phyloP scores from a whole-genome alignment of 2,888 invertebrate genomes.

The Eurytoma adleriae region DNA sequence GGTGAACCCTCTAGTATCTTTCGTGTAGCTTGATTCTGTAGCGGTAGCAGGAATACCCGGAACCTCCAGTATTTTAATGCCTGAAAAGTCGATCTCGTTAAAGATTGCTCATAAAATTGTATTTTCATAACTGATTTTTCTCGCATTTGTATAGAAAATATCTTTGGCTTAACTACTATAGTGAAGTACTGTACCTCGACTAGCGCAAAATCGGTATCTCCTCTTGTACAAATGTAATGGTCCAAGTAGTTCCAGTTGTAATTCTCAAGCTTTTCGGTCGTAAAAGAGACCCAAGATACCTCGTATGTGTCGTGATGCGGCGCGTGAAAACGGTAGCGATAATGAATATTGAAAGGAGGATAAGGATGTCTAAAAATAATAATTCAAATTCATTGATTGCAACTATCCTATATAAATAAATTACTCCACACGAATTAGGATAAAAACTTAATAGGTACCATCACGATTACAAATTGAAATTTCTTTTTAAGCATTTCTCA shows the following conservation, averaged over 20 bases:
- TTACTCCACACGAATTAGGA: too few species aligned
- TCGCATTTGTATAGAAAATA: too few species aligned
- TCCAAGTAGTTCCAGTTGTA: conserved; percentile 99
- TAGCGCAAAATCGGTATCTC: conserved; percentile 92
- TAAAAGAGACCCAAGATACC: conserved; percentile 95
- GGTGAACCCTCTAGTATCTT: conserved; percentile 85
- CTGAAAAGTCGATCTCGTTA: conserved; percentile 78
- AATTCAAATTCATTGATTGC: neutral
- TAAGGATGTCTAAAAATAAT: conserved; percentile 88
- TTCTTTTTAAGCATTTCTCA: too few species aligned
- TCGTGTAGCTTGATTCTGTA: conserved; percentile 87
- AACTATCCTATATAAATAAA: neutral
- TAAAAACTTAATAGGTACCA: too few species aligned
- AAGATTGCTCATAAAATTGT: too few species aligned
- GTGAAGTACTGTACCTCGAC: conserved; percentile 82
- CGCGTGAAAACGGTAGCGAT: conserved; percentile 93
- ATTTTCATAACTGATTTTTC: neutral
- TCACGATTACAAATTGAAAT: too few species aligned
- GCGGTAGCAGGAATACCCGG: conserved; percentile 91
- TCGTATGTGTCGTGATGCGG: conserved; percentile 95
- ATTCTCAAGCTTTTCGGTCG: conserved; percentile 95
- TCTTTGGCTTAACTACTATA: neutral
- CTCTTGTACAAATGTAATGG: conserved; percentile 96
- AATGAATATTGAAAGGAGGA: conserved; percentile 93
- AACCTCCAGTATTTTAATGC: conserved; percentile 94